These are phyloP conservation scores for Artibeus lituratus DNA, from an alignment of 2,797 vertebrate species.

Conservation along the genomic window DNA sequence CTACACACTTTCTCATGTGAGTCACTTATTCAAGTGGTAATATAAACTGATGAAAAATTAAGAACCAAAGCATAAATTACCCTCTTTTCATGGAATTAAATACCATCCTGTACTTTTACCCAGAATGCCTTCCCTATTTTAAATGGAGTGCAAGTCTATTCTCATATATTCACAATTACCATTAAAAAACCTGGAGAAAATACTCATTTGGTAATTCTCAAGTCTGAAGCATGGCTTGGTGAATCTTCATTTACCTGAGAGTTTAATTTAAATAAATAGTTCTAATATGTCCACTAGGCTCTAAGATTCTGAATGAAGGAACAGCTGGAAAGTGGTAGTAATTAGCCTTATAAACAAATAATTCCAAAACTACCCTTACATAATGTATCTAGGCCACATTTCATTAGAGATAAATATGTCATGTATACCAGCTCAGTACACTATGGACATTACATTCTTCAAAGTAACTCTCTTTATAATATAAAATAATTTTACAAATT, in stretches of 20 bases:
- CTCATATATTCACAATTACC: background rate
- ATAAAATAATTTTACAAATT: constrained; percentile 32
- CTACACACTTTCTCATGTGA: background rate
- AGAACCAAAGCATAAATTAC: background rate
- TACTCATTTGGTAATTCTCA: constrained; percentile 6
- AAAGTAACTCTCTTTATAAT: background rate
- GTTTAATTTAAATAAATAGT: constrained; percentile 23
- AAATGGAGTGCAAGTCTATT: background rate
- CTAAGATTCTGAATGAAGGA: constrained; percentile 45
- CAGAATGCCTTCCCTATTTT: background rate
- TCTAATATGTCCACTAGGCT: background rate
- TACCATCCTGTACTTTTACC: background rate
- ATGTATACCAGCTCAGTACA: background rate
- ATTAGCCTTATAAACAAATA: constrained; percentile 60
- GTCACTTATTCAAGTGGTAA: background rate
- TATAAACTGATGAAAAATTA: background rate
- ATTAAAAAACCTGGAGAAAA: background rate
- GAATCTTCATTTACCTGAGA: constrained; percentile 3
- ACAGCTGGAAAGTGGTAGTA: constrained; percentile 46
- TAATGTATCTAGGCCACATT: constrained; percentile 56
- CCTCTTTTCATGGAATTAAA: constrained; percentile 18
- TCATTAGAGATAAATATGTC: constrained; percentile 51
- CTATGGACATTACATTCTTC: background rate
- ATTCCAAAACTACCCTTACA: constrained; percentile 47
- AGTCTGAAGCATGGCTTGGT: background rate